phyloP scores from a whole-genome alignment of 2,888 invertebrate genomes.

The Apoda limacodes region DNA sequence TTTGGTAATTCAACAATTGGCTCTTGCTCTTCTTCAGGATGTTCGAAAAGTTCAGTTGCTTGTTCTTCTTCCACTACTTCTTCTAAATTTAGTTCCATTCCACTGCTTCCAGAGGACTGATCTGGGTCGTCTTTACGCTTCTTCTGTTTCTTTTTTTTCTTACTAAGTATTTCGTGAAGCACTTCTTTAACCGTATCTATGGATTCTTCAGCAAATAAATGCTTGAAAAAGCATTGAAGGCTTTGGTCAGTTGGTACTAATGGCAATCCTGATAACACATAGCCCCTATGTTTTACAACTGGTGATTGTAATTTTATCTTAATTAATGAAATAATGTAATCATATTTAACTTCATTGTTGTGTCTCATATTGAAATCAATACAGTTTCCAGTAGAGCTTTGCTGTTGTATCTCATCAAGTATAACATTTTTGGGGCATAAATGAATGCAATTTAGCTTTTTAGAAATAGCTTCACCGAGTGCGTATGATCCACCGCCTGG shows the following conservation, averaged over 20 bases:
- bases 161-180: slow-evolving; percentile 33
- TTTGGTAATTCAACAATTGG: slow-evolving; percentile 38
- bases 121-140: slow-evolving; percentile 21
- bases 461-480: slow-evolving; percentile 67
- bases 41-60: slow-evolving; percentile 26
- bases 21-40: slow-evolving; percentile 27
- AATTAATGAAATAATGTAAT: slow-evolving; percentile 62
- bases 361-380: slow-evolving; percentile 68
- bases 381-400: slow-evolving; percentile 65
- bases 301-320: slow-evolving; percentile 59
- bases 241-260: slow-evolving; percentile 55
- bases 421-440: slow-evolving; percentile 68
- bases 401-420: slow-evolving; percentile 67
- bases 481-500: slow-evolving; percentile 61
- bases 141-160: slow-evolving; percentile 40
- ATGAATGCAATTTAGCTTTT: slow-evolving; percentile 68
- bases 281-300: slow-evolving; percentile 70
- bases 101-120: slow-evolving; percentile 29
- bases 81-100: slow-evolving; percentile 24
- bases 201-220: slow-evolving; percentile 42
- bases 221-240: slow-evolving; percentile 25
- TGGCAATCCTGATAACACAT: slow-evolving; percentile 75
- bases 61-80: slow-evolving; percentile 29
- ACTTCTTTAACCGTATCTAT: slow-evolving; percentile 29
- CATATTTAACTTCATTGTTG: slow-evolving; percentile 59